These are phyloP conservation scores for Mycalesis mineus DNA, from an alignment of 2,888 invertebrate species.

Conservation along the genomic window DNA sequence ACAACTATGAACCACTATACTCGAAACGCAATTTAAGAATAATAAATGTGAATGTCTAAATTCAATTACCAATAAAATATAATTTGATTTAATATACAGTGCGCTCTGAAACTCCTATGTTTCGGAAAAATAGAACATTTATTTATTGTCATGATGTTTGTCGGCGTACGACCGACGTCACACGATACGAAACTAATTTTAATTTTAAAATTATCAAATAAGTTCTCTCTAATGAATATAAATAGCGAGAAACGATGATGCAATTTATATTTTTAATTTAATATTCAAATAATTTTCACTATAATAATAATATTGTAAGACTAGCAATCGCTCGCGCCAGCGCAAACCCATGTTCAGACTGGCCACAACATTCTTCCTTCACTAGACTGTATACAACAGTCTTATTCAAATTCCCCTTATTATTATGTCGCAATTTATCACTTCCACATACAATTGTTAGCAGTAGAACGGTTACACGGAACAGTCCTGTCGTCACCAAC, in stretches of 20 bases:
- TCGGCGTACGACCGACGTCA: conserved; percentile 4
- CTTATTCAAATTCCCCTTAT: background rate
- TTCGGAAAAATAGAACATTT: conserved; percentile 61
- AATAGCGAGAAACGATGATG: background rate
- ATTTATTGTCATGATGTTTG: conserved; percentile 72
- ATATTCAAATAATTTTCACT: background rate
- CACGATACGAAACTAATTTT: conserved; percentile 10
- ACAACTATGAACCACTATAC: background rate
- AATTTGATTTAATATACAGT: conserved; percentile 9
- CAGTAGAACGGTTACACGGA: too few species aligned
- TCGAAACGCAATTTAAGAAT: background rate
- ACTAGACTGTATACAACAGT: background rate
- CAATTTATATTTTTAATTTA: conserved; percentile 1
- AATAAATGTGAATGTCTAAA: background rate
- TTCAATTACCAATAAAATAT: conserved; percentile 26
- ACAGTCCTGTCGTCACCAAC: too few species aligned
- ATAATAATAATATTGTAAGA: background rate
- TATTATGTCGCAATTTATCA: background rate
- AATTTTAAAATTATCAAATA: background rate
- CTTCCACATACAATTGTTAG: too few species aligned
- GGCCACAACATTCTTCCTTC: background rate
- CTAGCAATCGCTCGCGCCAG: background rate
- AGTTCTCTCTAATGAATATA: conserved; percentile 2
- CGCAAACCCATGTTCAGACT: background rate
- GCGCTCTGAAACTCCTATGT: conserved; percentile 25